Evolutionary conservation across 2,797 vertebrate species (phyloP).

Genomic region (Crenichthys baileyi): DNA sequence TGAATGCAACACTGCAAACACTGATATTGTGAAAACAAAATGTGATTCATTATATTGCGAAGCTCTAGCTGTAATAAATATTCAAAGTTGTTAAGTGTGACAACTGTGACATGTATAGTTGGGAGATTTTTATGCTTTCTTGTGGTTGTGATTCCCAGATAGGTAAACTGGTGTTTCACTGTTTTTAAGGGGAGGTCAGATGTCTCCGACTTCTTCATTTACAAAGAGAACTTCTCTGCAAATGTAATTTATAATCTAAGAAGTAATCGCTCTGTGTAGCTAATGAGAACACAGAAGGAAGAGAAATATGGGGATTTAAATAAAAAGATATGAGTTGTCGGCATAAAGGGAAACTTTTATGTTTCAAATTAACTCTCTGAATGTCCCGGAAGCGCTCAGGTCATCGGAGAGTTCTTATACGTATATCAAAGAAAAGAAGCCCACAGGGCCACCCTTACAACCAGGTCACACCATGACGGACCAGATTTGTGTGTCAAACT

Average conservation of each 20-base stretch:
- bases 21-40: not conserved
- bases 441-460: not conserved
- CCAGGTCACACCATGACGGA: not conserved
- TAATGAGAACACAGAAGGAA: not conserved
- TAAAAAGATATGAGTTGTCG: not conserved
- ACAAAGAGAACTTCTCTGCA: not conserved
- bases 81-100: not conserved
- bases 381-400: not conserved
- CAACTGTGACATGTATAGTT: not conserved
- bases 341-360: not conserved
- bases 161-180: not conserved
- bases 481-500: too few relatives aligned
- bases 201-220: not conserved
- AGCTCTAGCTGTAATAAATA: not conserved
- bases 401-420: not conserved
- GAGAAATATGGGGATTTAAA: not conserved
- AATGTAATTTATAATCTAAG: not conserved
- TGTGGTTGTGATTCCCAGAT: not conserved
- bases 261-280: not conserved
- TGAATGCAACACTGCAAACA: not conserved
- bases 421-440: too few relatives aligned
- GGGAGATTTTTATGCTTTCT: not conserved
- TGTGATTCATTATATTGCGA: not conserved
- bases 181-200: too few relatives aligned
- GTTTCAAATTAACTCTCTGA: not conserved